Evolutionary conservation across 2,888 invertebrate genomes (phyloP), one percentile per base, ranked within the genome.

Genomic region (Trachelus troglodyta): DNA sequence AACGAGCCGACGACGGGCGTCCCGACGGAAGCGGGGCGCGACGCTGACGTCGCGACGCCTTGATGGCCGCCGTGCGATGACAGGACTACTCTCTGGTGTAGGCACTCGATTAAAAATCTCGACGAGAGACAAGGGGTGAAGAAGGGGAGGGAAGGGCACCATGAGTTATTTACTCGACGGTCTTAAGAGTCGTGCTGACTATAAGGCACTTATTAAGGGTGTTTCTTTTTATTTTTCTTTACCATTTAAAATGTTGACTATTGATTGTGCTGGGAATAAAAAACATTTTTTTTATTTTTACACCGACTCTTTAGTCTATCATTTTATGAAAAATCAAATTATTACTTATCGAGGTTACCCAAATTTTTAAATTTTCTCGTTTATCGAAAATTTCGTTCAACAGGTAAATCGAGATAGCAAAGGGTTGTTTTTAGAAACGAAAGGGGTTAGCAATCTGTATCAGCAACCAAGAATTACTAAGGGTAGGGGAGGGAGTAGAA

Each of bases 61-160:
- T 33, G 37, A 40, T 71, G 71, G 69, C 71, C 30, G 74, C 77
- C 76, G 77, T 73, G 79, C 78, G 86, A 81, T 82, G 85, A 86
- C 87, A 85, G 87, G 76, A 83, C 82, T 83, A 84, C 85, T 86
- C 85, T 85, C 85, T 86, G 85, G 87, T 87, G 83, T 81, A 81
- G 79, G 81, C 84, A 86, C 82, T 84, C 84, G 87, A 88, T 88
- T 85, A 85, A 88, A 85, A 85, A 87, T 86, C 82, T 84, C 82
- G 35, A 69, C 33, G 33, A 68, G 15, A 23, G 69, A 30, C 33
- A 31, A 31, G 76, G 34, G 30, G 73, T n/a, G 69, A 31, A 34
- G n/a, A 76, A 56, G 40, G 35, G 77, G 78, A 83, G 82, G 69
- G 40, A 35, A 75, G 79, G 82, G 81, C 83, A 82, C 85, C 85